Base-by-base conservation (phyloP, 2,888 invertebrate species). In the Papilio protenor region DNA sequence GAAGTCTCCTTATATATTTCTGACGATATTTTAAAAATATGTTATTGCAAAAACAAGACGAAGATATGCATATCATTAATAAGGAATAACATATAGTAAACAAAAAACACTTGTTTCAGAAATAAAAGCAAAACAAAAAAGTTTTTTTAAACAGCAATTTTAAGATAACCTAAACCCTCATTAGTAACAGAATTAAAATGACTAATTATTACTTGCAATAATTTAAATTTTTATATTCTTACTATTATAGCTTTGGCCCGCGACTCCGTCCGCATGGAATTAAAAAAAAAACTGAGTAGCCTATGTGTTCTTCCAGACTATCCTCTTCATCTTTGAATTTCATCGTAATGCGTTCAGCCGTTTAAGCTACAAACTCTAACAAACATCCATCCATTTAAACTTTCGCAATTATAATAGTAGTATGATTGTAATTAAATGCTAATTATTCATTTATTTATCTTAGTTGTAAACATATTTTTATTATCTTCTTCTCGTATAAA, bases 391-490 rank as follows among this genome's bases (percentile, higher is more conserved):
- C n/a, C n/a, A n/a, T n/a, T n/a, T n/a, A n/a, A n/a, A n/a, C n/a
- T n/a, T n/a, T n/a, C n/a, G n/a, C n/a, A n/a, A n/a, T n/a, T n/a
- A n/a, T n/a, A n/a, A n/a, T n/a, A n/a, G n/a, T n/a, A n/a, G n/a
- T n/a, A n/a, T n/a, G n/a, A 33, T 33, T 61, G 61, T 61, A 16
- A 61, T 33, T 61, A 6, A 14, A 0, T 64, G 8, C 21, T 33
- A 64, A 33, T 33, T 33, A 21, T 16, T 16, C 33, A 16, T 27
- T 11, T 61, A 16, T 61, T 74, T 61, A 61, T 74, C 74, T 61
- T n/a, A 61, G 21, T 57, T 59, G 52, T 23, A 59, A 14, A 27
- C 14, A 61, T 74, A 73, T 59, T 74, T 61, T 61, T 66, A 66
- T 8, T 49, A 45, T 14, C 55, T 21, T 33, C 8, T 40, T 40